Conservation (phyloP, 2,797 vertebrate genomes). For the Dicrostonyx torquatus region DNA sequence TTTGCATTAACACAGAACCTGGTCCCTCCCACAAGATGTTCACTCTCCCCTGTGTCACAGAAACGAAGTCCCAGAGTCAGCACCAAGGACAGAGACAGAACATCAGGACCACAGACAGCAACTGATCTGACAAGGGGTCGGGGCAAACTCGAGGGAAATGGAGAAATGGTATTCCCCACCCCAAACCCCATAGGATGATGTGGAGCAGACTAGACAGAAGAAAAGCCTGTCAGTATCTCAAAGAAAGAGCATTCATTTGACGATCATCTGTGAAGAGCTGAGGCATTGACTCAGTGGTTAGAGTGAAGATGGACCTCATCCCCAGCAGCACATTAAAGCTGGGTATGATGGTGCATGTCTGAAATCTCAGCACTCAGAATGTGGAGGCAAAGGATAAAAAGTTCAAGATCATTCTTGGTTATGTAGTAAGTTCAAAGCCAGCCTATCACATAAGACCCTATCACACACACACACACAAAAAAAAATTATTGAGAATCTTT, state of each 20-base stretch:
- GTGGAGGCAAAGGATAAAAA: background rate
- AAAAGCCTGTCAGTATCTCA: too few species aligned
- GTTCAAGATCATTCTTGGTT: background rate
- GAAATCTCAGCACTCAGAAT: background rate
- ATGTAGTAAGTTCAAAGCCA: background rate
- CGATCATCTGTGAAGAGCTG: too few species aligned
- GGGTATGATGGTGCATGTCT: too few species aligned
- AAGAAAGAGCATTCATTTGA: background rate
- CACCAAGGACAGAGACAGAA: constrained; percentile 75
- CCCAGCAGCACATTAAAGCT: background rate
- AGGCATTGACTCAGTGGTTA: background rate
- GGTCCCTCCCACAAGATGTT: background rate
- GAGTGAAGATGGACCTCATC: too few species aligned
- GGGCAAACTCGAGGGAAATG: background rate
- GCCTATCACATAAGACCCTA: background rate
- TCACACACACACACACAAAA: too few species aligned
- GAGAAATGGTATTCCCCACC: background rate
- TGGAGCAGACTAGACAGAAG: background rate
- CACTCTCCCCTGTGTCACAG: background rate
- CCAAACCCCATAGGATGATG: background rate
- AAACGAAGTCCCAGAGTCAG: constrained; percentile 49
- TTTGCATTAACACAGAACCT: background rate
- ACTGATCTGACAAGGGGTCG: background rate
- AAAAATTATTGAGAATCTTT: background rate
- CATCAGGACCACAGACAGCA: constrained; percentile 57